Conservation (phyloP, 2,113 vertebrate species). For the Aptenodytes patagonicus region DNA sequence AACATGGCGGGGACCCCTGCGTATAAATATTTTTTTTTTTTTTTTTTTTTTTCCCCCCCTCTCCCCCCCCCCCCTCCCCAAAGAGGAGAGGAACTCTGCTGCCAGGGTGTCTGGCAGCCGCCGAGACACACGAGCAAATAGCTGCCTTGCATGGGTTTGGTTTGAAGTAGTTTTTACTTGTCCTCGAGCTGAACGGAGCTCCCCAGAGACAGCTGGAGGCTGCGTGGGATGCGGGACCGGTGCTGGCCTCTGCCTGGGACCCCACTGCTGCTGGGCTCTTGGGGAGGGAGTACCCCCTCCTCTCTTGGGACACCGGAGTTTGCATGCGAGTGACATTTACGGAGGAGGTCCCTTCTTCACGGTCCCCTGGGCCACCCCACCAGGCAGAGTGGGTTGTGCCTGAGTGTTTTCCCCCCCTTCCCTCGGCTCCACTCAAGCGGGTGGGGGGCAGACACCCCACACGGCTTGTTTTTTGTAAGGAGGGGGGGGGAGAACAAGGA, state of each 20-base stretch:
- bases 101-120: not conserved
- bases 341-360: not conserved
- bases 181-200: constrained; percentile 56
- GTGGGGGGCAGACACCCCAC: not conserved
- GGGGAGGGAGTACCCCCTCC: not conserved
- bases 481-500: not conserved
- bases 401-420: not conserved
- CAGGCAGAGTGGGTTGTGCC: not conserved
- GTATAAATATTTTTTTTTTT: constrained; percentile 31
- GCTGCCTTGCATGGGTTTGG: constrained; percentile 69
- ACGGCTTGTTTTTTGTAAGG: not conserved
- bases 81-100: constrained; percentile 56
- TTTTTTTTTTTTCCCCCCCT: too few relatives aligned
- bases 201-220: constrained; percentile 55
- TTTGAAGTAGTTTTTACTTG: constrained; percentile 68
- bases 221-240: not conserved
- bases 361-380: not conserved
- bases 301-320: constrained; percentile 20
- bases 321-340: constrained; percentile 50
- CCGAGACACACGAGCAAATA: constrained; percentile 31
- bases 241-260: constrained; percentile 13
- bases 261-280: not conserved
- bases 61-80: too few relatives aligned
- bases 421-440: not conserved
- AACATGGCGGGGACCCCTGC: constrained; percentile 55